Evolutionary conservation across 2,113 vertebrate genomes (phyloP), one percentile per base, ranked within the genome.

Genomic region (Gobio gobio): DNA sequence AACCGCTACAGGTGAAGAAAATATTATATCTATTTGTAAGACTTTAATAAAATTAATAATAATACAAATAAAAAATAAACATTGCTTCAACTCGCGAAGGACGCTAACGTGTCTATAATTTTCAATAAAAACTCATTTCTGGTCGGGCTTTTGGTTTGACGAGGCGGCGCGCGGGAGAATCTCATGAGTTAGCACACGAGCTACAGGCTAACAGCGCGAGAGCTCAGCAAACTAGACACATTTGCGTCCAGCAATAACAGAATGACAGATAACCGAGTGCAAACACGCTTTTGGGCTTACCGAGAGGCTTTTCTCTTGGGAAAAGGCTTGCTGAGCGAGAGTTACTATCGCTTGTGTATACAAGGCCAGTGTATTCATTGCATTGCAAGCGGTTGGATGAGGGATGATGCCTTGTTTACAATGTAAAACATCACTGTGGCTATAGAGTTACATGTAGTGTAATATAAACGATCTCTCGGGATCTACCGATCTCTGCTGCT

Each of bases 91-190:
- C 1, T 18, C 12, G 24, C 5, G 13, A 2, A 5, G 16, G 16
- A n/a, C 33, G 3, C 9, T 81, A 66, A 54, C 3, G 18, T 6
- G 22, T 7, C 5, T 7, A 47, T 43, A 24, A 47, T 20, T 54
- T 68, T 54, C 10, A 68, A 14, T 9, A 33, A 22, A 64, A 36
- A 14, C 9, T 5, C 7, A 26, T 43, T 79, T 68, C 70, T 83
- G 20, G 13, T 49, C 59, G 70, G 22, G 70, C 78, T 88, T 88
- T 82, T 85, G 29, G 20, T 58, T 70, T 85, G 77, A 47, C 36
- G 85, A 58, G 82, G 78, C 77, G 77, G 86, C 81, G 88, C 88
- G 88, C 88, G 88, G 88, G 88, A 89, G 88, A 89, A 89, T 83
- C 84, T 58, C 78, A 29, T 58, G 82, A 84, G 76, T 77, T 87